These are phyloP conservation scores for Mythimna impura DNA, from an alignment of 2,888 invertebrate species.

Conservation along the genomic window DNA sequence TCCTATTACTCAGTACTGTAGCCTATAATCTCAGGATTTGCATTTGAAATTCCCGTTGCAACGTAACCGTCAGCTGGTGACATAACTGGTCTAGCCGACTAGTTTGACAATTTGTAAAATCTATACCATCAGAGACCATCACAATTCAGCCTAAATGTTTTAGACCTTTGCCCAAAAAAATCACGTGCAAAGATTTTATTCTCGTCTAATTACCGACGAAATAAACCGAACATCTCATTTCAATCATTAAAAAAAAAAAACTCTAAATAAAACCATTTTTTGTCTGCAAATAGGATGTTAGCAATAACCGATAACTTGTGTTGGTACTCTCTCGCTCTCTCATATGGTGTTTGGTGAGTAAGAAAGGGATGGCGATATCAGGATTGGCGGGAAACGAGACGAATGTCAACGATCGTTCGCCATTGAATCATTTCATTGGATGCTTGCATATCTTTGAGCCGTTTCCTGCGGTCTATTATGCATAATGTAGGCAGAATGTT, in stretches of 20 bases:
- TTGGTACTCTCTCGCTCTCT: conserved; percentile 53
- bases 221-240: conserved; percentile 6
- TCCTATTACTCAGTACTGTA: conserved; percentile 15
- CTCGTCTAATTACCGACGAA: background rate
- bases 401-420: conserved; percentile 56
- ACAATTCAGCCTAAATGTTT: background rate
- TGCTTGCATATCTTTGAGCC: conserved; percentile 40
- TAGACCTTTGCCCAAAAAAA: background rate
- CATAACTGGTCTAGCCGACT: background rate
- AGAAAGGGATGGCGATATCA: conserved; percentile 32
- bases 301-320: conserved; percentile 56
- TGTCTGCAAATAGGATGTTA: conserved; percentile 63
- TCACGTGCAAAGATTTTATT: background rate
- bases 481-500: conserved; percentile 36
- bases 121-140: too few relatives aligned
- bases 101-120: too few relatives aligned
- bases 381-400: conserved; percentile 55
- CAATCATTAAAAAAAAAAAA: conserved; percentile 23
- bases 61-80: conserved; percentile 20
- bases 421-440: conserved; percentile 48
- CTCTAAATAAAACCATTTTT: conserved; percentile 41
- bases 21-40: conserved; percentile 35
- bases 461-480: conserved; percentile 54
- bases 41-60: conserved; percentile 33
- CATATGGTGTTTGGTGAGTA: conserved; percentile 7